Evolutionary conservation across 2,797 vertebrate species (phyloP).

Genomic region (Coendou prehensilis): DNA sequence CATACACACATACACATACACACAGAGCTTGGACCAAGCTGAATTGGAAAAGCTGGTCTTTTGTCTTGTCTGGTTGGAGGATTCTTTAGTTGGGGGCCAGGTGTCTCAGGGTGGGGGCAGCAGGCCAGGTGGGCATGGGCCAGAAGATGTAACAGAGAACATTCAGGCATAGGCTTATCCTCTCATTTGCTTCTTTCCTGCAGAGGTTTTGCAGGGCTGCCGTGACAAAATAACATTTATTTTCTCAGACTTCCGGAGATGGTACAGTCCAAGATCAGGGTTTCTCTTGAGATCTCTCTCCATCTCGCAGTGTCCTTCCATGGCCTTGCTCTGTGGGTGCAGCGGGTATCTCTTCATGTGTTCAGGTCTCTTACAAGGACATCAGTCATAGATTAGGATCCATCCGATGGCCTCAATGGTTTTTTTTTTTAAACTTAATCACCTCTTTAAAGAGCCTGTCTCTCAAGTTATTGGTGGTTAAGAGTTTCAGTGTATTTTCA

Average conservation of each 20-base stretch:
- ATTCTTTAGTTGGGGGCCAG: neutral
- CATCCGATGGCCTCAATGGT: neutral
- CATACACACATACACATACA: neutral
- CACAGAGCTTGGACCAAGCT: neutral
- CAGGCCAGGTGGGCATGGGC: neutral
- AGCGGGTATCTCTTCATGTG: neutral
- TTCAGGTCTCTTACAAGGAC: neutral
- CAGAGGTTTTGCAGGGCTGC: neutral
- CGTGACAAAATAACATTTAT: neutral
- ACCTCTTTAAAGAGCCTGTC: neutral
- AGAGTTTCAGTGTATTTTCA: neutral
- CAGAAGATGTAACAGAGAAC: neutral
- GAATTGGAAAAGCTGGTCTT: constrained; percentile 4
- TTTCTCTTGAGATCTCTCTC: constrained; percentile 2
- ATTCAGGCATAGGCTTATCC: neutral
- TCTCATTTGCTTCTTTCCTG: neutral
- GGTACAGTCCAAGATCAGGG: neutral
- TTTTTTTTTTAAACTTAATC: neutral
- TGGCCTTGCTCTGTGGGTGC: neutral
- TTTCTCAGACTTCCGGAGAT: neutral
- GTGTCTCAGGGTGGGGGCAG: neutral
- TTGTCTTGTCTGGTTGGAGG: neutral
- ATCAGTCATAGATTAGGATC: neutral
- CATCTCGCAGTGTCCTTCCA: neutral
- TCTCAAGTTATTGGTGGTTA: neutral